phyloP scores from a whole-genome alignment of 2,113 vertebrate genomes.

The Nicator chloris region DNA sequence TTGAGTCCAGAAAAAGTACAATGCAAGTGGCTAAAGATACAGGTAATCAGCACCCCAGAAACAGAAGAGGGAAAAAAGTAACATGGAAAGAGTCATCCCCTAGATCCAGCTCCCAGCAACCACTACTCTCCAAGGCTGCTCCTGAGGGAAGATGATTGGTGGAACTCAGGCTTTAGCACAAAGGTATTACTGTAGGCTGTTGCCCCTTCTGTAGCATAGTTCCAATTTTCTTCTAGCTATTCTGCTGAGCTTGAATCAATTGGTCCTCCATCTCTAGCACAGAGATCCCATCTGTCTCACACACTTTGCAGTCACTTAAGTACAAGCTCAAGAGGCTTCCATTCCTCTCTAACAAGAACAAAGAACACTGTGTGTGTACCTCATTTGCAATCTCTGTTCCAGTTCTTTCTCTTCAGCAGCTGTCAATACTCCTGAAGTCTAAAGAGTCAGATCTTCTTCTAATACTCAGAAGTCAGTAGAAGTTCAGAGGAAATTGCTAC shows the following conservation, averaged over 20 bases:
- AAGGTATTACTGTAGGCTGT: neutral
- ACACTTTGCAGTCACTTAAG: neutral
- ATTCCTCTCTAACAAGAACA: neutral
- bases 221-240: neutral
- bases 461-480: neutral
- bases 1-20: neutral
- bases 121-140: neutral
- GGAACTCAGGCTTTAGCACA: neutral
- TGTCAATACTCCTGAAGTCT: neutral
- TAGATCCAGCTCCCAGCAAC: neutral
- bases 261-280: neutral
- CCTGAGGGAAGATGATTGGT: neutral
- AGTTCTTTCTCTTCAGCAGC: neutral
- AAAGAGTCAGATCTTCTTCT: neutral
- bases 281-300: neutral
- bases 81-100: neutral
- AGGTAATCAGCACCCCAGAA: neutral
- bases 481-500: neutral
- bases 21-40: neutral
- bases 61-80: neutral
- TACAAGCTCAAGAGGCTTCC: neutral
- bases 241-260: neutral
- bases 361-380: neutral
- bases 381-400: neutral
- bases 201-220: neutral